These are phyloP conservation scores for Podabrus alpinus DNA, from an alignment of 2,888 invertebrate species.

Conservation along the genomic window DNA sequence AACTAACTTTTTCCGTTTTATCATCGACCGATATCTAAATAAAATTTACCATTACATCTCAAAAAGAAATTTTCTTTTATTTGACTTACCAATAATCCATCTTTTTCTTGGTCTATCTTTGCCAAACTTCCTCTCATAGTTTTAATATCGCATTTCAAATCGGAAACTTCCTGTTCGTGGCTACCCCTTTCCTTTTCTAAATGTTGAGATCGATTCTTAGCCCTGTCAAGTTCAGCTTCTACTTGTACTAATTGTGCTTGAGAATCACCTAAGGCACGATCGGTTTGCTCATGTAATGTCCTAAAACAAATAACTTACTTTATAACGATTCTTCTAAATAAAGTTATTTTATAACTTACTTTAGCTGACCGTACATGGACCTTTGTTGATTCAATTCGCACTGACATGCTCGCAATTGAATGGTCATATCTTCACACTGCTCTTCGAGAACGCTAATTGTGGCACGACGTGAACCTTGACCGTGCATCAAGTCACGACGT, in stretches of 20 bases:
- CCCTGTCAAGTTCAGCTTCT: conserved; percentile 66
- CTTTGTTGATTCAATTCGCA: conserved; percentile 61
- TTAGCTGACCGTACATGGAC: conserved; percentile 62
- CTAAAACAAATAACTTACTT: conserved; percentile 53
- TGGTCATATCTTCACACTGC: conserved; percentile 59
- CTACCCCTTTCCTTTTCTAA: conserved; percentile 65
- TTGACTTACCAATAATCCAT: conserved; percentile 62
- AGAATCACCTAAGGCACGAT: conserved; percentile 70
- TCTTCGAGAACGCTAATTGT: conserved; percentile 61
- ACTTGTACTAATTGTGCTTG: conserved; percentile 68
- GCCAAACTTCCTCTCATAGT: conserved; percentile 66
- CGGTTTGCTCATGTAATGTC: conserved; percentile 76
- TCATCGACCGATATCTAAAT: conserved; percentile 69
- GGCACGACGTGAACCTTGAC: conserved; percentile 58
- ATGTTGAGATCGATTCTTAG: conserved; percentile 62
- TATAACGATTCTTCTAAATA: not conserved
- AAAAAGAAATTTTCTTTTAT: not conserved
- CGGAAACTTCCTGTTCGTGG: conserved; percentile 63
- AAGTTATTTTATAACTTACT: conserved; percentile 53
- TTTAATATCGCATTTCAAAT: conserved; percentile 67
- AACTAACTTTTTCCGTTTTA: conserved; percentile 70
- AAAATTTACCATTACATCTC: not conserved
- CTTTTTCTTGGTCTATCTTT: conserved; percentile 73
- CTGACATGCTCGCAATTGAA: conserved; percentile 58
- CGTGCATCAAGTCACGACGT: conserved; percentile 59